phyloP scores from a whole-genome alignment of 2,888 invertebrate species.

The Pinctada fucata region DNA sequence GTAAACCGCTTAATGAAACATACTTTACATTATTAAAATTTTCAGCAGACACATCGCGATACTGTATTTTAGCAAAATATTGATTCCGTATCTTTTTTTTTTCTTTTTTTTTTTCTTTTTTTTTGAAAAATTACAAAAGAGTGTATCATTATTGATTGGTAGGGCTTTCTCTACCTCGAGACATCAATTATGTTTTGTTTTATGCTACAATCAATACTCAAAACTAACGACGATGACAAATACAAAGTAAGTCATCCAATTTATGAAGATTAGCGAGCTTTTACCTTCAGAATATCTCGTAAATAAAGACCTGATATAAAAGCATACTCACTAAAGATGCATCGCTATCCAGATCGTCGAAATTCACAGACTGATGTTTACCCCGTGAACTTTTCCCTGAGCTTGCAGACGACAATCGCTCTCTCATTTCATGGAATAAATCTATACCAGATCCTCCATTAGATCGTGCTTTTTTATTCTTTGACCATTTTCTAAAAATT shows the following conservation, averaged over 20 bases:
- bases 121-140: background rate
- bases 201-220: background rate
- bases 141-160: background rate
- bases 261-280: no score
- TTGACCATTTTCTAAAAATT: constrained; percentile 31
- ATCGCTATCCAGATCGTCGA: constrained; percentile 66
- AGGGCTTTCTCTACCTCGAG: background rate
- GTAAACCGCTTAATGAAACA: no score
- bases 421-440: constrained; percentile 39
- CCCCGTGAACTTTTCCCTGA: constrained; percentile 54
- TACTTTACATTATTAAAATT: no score
- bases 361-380: constrained; percentile 61
- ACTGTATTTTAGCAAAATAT: background rate
- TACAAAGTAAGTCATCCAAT: no score
- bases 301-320: no score
- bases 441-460: constrained; percentile 39
- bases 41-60: no score
- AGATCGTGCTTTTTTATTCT: constrained; percentile 29
- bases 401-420: constrained; percentile 43
- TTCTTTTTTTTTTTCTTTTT: background rate
- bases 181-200: background rate
- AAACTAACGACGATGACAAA: no score
- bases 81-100: constrained; percentile 1
- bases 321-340: constrained; percentile 60
- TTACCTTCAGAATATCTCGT: no score